A percentile compares a stretch with the other conserved stretches of the same genome.
phyloP scores from a whole-genome alignment of 2,113 vertebrate species.

The Eurystomus gularis region DNA sequence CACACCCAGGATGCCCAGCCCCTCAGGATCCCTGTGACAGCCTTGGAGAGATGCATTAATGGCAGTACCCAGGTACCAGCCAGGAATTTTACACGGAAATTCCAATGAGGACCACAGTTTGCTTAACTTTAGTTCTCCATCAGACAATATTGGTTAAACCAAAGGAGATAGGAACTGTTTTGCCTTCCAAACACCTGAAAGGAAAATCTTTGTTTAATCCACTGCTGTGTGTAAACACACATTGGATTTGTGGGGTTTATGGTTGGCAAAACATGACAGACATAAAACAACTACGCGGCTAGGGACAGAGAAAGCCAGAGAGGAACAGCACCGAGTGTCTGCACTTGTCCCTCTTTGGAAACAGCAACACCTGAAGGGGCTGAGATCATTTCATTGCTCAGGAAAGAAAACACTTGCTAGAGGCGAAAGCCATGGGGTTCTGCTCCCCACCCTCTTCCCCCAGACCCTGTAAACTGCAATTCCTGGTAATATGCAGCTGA shows the following conservation, averaged over 20 bases:
- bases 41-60: background rate
- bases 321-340: background rate
- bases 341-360: background rate
- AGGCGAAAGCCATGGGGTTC: background rate
- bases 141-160: background rate
- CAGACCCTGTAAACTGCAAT: background rate
- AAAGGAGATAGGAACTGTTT: background rate
- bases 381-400: background rate
- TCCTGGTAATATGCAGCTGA: background rate
- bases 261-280: background rate
- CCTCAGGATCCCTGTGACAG: background rate
- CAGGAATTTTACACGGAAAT: background rate
- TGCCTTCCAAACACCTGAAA: background rate
- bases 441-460: background rate
- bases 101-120: background rate
- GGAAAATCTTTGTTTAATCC: background rate
- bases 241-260: background rate
- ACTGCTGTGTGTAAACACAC: background rate
- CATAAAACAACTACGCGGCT: background rate
- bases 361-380: accelerated
- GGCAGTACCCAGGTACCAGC: background rate
- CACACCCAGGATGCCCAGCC: background rate
- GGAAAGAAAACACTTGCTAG: background rate
- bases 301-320: background rate
- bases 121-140: background rate